Conservation (phyloP, 2,888 invertebrate genomes). For the Agrypnus murinus region DNA sequence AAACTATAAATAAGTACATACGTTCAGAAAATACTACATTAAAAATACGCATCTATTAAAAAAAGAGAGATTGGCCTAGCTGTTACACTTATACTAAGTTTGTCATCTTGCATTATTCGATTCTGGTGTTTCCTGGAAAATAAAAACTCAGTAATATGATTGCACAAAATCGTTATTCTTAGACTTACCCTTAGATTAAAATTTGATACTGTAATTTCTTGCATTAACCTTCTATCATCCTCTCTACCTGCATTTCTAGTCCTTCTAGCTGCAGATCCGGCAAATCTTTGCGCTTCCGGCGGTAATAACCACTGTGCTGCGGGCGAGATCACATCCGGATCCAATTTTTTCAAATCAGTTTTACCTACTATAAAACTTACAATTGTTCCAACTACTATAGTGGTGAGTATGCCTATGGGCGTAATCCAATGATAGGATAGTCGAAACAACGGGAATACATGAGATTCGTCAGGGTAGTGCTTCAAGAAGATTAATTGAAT, state of each 20-base stretch:
- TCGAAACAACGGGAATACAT: constrained; percentile 83
- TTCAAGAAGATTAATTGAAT: constrained; percentile 20
- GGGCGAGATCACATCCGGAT: constrained; percentile 77
- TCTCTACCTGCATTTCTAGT: constrained; percentile 23
- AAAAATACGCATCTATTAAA: constrained; percentile 13
- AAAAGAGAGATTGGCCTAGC: constrained; percentile 10
- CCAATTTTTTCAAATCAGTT: constrained; percentile 72
- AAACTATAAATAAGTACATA: constrained; percentile 21
- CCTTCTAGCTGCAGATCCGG: constrained; percentile 58
- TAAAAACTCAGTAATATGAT: constrained; percentile 3
- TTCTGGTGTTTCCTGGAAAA: constrained; percentile 24
- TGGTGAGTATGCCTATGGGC: constrained; percentile 80
- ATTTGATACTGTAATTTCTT: constrained; percentile 34
- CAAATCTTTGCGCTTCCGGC: constrained; percentile 57
- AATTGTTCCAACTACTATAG: constrained; percentile 79
- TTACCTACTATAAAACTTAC: constrained; percentile 77
- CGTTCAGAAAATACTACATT: constrained; percentile 17
- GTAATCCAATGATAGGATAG: constrained; percentile 90
- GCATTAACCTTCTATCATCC: constrained; percentile 29
- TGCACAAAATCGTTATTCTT: background rate
- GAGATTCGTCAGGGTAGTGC: constrained; percentile 69
- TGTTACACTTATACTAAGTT: constrained; percentile 10
- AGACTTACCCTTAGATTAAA: constrained; percentile 29
- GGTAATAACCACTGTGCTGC: constrained; percentile 74
- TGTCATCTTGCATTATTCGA: constrained; percentile 8